Base-by-base conservation (phyloP, 2,797 vertebrate genomes). In the Lepidocolaptes lacrymiger region DNA sequence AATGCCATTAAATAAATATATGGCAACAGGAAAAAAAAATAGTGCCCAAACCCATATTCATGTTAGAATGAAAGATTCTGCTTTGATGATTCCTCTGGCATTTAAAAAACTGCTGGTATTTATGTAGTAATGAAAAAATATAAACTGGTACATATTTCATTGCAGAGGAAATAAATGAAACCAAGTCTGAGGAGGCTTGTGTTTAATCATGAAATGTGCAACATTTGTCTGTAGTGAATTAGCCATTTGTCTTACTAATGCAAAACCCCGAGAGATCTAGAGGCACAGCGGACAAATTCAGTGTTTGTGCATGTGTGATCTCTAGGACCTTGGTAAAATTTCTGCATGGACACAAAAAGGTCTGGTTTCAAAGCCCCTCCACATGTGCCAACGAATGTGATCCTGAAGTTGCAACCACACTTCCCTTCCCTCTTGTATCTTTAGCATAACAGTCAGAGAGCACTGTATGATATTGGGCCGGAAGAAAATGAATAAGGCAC, bases 221-320 rank as follows among this genome's bases (percentile, higher is more conserved):
- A 67, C 95, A 95, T 97, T 97, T 95, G 96, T 95, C 90, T 92
- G 71, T 21, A 34, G 75, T 37, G 94, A 97, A 95, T 97, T 94
- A 95, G 91, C 89, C 79, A 95, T 98, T 98, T 97, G 91, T 98
- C 95, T 97, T 94, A 82, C 72, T 96, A 97, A 97, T 75, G 93
- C 75, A 95, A 95, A 88, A 20, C 59, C 68, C 89, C 15, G 5
- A 59, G 95, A 95, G 73, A 37, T 5, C 49, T 28, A 56, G 78
- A 94, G 36, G 43, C 84, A 88, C 54, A 62, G 66, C 61, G 76
- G 93, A 71, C 80, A 95, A 91, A 92, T 90, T 95, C 76, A 58
- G 28, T 10, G 77, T 64, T 56, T 77, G 76, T 56, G 23, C 32
- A 7, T 20, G 11, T 59, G 72, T 77, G 89, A 88, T 89, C 91